A percentile compares a stretch with the other conserved stretches of the same genome.
Evolutionary conservation across 2,797 vertebrate genomes (phyloP).

Genomic region (Meda fulgida): DNA sequence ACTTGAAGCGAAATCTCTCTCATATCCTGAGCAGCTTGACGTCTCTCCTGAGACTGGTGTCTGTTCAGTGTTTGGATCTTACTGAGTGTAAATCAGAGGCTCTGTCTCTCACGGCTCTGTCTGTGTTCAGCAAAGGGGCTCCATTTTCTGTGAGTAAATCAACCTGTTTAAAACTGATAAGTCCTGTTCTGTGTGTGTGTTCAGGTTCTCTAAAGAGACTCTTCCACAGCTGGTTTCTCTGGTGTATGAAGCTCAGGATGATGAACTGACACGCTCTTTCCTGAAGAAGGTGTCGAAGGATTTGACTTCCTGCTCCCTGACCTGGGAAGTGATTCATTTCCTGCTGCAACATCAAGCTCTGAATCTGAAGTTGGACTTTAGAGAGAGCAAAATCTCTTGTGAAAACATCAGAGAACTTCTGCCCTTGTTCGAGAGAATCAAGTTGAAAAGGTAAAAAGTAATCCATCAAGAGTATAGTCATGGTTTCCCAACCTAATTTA

Average conservation of each 20-base stretch:
- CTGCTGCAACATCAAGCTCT: constrained; percentile 58
- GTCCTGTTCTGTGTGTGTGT: not conserved
- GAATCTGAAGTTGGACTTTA: constrained; percentile 61
- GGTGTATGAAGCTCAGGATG: constrained; percentile 63
- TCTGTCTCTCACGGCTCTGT: constrained; percentile 58
- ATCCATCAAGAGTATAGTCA: too few relatives aligned
- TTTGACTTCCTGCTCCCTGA: constrained; percentile 62
- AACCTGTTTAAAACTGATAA: not conserved
- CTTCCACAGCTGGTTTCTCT: constrained; percentile 53
- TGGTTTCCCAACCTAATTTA: too few relatives aligned
- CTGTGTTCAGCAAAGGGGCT: not conserved
- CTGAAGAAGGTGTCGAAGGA: constrained; percentile 62
- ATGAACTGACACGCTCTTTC: constrained; percentile 49
- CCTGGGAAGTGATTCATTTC: constrained; percentile 62
- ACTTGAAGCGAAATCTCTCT: constrained; percentile 28
- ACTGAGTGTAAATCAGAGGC: constrained; percentile 54
- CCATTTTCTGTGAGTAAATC: not conserved
- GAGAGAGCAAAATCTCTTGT: constrained; percentile 39
- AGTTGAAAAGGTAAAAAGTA: constrained; percentile 52
- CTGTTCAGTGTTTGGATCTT: constrained; percentile 62
- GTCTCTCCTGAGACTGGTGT: constrained; percentile 62
- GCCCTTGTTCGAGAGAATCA: constrained; percentile 32
- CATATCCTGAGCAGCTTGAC: constrained; percentile 56
- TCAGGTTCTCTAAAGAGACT: constrained; percentile 55
- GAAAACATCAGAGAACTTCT: constrained; percentile 53